Conservation (phyloP, 2,113 vertebrate genomes). For the Myotis brandtii region DNA sequence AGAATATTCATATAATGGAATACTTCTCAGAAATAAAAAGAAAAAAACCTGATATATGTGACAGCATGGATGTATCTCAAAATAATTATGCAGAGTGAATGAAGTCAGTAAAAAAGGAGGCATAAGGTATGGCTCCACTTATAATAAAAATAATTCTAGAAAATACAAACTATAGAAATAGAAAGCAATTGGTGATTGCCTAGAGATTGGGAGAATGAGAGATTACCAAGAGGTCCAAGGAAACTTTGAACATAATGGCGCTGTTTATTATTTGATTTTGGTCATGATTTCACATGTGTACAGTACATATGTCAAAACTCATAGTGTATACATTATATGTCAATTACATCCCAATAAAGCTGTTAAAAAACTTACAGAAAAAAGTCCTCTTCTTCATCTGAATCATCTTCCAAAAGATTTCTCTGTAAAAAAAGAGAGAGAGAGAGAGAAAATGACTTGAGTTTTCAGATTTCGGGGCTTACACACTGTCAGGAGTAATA, state of each 20-base stretch:
- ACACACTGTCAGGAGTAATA: neutral
- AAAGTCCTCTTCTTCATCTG: constrained; percentile 98
- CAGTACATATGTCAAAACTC: neutral
- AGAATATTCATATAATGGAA: neutral
- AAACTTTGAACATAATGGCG: neutral
- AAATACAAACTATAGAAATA: neutral
- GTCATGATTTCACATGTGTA: neutral
- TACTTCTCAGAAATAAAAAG: neutral
- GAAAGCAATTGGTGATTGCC: neutral
- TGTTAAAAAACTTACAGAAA: constrained; percentile 93
- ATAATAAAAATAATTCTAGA: neutral
- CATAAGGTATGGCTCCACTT: neutral
- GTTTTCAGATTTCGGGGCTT: constrained; percentile 40
- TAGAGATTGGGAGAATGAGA: neutral
- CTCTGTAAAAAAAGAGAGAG: constrained; percentile 87
- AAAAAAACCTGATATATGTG: neutral
- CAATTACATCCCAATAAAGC: neutral
- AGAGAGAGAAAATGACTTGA: constrained; percentile 14
- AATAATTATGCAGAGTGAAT: neutral
- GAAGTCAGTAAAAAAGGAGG: neutral
- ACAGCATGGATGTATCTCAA: neutral
- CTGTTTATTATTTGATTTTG: neutral
- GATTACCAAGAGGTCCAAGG: neutral
- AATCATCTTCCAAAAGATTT: constrained; percentile 98
- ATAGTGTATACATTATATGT: neutral